Conservation (phyloP, 2,113 vertebrate species). For the Ellobius talpinus region DNA sequence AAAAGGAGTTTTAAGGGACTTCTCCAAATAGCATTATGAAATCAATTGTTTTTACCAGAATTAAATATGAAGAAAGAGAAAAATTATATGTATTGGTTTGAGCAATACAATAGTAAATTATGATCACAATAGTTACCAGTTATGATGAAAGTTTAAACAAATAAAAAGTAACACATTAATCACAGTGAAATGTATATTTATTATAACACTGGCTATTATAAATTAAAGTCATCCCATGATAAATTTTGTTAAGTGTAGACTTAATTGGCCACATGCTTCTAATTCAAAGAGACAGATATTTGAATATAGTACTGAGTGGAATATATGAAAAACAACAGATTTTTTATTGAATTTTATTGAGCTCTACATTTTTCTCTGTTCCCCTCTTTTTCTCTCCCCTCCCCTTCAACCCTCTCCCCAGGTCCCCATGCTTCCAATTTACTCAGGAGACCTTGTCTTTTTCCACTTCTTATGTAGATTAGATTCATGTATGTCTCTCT, state of each 20-base stretch:
- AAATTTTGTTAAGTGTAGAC: not conserved
- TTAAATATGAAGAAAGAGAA: conserved; percentile 28
- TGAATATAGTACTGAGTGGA: conserved; percentile 18
- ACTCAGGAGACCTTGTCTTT: too few species aligned
- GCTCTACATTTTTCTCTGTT: too few species aligned
- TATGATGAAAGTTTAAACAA: not conserved
- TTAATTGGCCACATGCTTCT: not conserved
- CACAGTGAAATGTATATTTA: not conserved
- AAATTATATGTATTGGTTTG: not conserved
- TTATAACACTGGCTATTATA: conserved; percentile 2
- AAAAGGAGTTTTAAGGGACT: not conserved
- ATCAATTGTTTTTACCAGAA: conserved; percentile 7
- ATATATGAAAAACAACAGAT: not conserved
- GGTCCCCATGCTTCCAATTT: too few species aligned
- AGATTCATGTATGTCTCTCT: too few species aligned
- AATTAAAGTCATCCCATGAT: conserved; percentile 9
- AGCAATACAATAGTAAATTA: not conserved
- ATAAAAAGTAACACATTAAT: not conserved
- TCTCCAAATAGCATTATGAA: not conserved
- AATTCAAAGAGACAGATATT: conserved; percentile 10
- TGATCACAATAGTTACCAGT: not conserved
- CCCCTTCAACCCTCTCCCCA: too few species aligned
- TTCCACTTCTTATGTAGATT: too few species aligned
- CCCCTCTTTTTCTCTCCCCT: too few species aligned
- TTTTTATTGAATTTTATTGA: too few species aligned